A percentile compares a stretch with the other conserved stretches of the same genome.
Conservation (phyloP, 1,140 invertebrate genomes). For the Trachelipus rathkii region DNA sequence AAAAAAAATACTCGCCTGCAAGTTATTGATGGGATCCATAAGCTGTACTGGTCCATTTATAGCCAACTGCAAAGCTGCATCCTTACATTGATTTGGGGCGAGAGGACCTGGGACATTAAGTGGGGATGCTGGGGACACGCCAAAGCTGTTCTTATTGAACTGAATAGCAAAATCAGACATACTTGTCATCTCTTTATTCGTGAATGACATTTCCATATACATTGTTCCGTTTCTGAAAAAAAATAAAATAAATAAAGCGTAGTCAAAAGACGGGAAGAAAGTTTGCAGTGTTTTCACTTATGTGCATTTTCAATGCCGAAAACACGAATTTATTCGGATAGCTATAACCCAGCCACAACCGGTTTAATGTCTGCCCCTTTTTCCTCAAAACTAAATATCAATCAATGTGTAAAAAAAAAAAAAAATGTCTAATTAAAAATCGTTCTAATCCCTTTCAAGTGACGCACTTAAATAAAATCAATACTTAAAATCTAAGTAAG, state of each 20-base stretch:
- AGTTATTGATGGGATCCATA: constrained; percentile 94
- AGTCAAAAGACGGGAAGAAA: no score
- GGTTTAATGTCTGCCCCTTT: no score
- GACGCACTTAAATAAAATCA: no score
- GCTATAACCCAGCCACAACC: no score
- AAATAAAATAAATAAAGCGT: not conserved
- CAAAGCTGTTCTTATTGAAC: constrained; percentile 99
- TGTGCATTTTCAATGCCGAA: no score
- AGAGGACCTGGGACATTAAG: constrained; percentile 74
- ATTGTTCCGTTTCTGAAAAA: constrained; percentile 67
- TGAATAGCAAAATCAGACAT: constrained; percentile 96
- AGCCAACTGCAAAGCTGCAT: constrained; percentile 69
- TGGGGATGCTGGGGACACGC: constrained; percentile 75
- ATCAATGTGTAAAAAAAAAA: no score
- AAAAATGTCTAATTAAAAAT: no score
- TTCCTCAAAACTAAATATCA: no score
- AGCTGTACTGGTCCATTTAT: constrained; percentile 88
- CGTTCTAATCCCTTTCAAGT: no score
- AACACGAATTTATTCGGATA: no score
- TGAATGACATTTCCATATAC: constrained; percentile 93
- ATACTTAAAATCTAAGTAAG: no score
- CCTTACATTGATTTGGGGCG: constrained; percentile 75
- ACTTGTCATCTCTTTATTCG: constrained; percentile 96
- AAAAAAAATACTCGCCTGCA: constrained; percentile 62
- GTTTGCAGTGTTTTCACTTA: no score